Evolutionary conservation across 2,113 vertebrate genomes (phyloP), one percentile per base, ranked within the genome.

Genomic region (Paracanthobrama guichenoti): DNA sequence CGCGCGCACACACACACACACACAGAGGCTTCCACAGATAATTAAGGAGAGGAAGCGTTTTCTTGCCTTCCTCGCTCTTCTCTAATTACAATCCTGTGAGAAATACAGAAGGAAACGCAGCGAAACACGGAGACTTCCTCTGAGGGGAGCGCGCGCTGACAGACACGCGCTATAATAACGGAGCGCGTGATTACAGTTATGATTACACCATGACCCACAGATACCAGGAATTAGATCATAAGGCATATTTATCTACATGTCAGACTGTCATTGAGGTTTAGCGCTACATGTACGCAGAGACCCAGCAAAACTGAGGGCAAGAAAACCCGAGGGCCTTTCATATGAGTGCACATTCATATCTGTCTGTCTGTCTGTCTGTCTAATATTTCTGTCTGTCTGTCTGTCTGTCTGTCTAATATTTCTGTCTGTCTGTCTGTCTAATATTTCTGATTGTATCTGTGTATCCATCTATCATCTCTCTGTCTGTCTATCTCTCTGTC

Each of bases 11-110:
- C 48, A 67, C 71, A 59, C 26, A 66, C 42, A 64, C 26, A 24
- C 50, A 79, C 74, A 78, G 62, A 39, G 12, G 12, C 46, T 13
- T 31, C 57, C 24, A 78, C 28, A 76, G 62, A 87, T 86, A 87
- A 89, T 88, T 90, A 87, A 79, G 86, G 50, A 60, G 78, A 77
- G 85, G 64, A 85, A 77, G 79, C 48, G 59, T 72, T 87, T 90
- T 76, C 76, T 87, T 48, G 78, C 39, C 14, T 71, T 79, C 71
- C 79, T 76, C 72, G n/a, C 85, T 66, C 80, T 82, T 83, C 82
- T 88, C 66, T 84, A 78, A 88, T 87, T 84, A 87, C 81, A 75
- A 71, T 44, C 72, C 67, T 82, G 53, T 62, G 79, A 71, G 62
- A 67, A 79, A 71, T 64, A 62, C 16, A 18, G 76, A 60, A 53